Evolutionary conservation across 2,888 invertebrate species (phyloP), one percentile per base, ranked within the genome.

Genomic region (Agrilus mali): DNA sequence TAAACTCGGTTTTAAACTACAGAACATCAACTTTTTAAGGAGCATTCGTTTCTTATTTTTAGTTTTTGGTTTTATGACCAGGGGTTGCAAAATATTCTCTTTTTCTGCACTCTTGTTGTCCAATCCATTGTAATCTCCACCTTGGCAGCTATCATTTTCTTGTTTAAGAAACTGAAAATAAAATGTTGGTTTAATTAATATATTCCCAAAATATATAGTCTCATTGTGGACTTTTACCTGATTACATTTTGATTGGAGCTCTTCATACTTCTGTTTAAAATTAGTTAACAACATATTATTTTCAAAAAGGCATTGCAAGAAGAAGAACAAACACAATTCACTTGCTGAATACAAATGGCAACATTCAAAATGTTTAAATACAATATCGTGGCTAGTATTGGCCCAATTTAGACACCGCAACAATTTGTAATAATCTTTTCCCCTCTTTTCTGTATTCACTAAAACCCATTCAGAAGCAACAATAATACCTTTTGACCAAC

Each of bases 321-420:
- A 62, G 46, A 71, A 66, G 57, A 72, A 77, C 41, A 77, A 65
- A 54, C 74, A 74, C 36, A 72, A 60, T 54, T 75, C 75, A 54
- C 75, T 76, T 43, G 72, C 70, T 14, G 66, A 66, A 57, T 75
- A 76, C 40, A 79, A 62, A 35, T 71, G 67, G 48, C 75, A 74
- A 22, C 65, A 70, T 50, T 77, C 73, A 44, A 78, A 65, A 50
- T 77, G 73, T 50, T 73, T 71, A 38, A 67, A 67, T 47, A 72
- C 68, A 48, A 67, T 64, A 40, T 61, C 60, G n/a, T 67, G 67
- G 53, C 71, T 70, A 47, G 71, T 56, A 46, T 61, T 60, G 43
- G 61, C 63, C 65, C 73, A 71, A 45, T 68, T 66, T 42, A 73
- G 63, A 52, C 68, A 68, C 27, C 62, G 65, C 39, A 79, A 61